A percentile compares a stretch with the other conserved stretches of the same genome.
These are phyloP conservation scores for Diadumene lineata DNA, from an alignment of 92 coral and sea anemone species.

Conservation along the genomic window DNA sequence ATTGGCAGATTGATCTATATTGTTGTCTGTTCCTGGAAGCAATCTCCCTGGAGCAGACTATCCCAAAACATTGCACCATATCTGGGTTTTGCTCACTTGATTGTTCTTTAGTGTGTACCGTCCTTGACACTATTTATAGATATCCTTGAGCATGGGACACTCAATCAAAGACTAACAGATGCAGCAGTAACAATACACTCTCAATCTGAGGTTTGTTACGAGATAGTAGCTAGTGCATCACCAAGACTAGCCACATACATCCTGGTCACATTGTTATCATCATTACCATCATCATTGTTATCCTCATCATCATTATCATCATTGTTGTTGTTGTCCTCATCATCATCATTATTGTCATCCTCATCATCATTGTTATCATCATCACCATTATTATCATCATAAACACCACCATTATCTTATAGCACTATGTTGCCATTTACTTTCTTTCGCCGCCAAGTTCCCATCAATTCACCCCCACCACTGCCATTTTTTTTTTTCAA, in stretches of 20 bases:
- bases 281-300: neutral
- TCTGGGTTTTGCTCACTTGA: neutral
- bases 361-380: neutral
- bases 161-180: slow-evolving; percentile 6
- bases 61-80: too few relatives aligned
- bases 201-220: neutral
- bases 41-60: too few relatives aligned
- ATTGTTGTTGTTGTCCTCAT: neutral
- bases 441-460: neutral
- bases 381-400: neutral
- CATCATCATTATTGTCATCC: neutral
- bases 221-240: too few relatives aligned
- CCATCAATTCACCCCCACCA: neutral
- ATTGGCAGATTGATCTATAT: too few relatives aligned
- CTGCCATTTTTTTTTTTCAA: too few relatives aligned
- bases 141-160: slow-evolving; percentile 17
- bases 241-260: too few relatives aligned
- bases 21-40: too few relatives aligned
- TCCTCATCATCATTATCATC: neutral
- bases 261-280: neutral
- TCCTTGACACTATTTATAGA: slow-evolving; percentile 3
- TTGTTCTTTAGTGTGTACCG: neutral
- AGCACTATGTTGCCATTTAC: neutral
- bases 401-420: neutral
- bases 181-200: neutral